Evolutionary conservation across 2,797 vertebrate species (phyloP), one percentile per base, ranked within the genome.

Genomic region (Sebastes minor): DNA sequence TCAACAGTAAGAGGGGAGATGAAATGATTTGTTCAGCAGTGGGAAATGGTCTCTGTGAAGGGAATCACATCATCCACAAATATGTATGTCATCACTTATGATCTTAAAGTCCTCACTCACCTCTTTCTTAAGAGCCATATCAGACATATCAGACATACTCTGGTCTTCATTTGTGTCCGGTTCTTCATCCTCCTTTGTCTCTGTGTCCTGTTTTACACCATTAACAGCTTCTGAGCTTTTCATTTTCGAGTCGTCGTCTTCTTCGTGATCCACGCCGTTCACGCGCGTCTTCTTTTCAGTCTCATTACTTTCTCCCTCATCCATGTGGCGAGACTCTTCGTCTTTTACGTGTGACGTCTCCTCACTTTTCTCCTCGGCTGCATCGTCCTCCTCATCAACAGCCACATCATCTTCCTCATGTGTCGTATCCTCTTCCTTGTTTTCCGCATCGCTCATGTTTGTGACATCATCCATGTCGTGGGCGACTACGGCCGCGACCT

Each of bases 121-220:
- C 95, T 96, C 93, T 92, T 92, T 95, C 73, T 95, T 96, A 3
- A 95, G 20, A 3, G 78, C 74, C 80, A 96, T 18, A 20, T 96
- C 95, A 74, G 95, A 95, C 6, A 93, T n/a, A 81, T 96, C 95
- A 74, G 95, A 95, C 6, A 93, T n/a, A 82, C 89, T 84, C 49
- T 84, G 74, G 4, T 83, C 74, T 28, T 90, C 69, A 20, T 78
- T 72, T 81, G 65, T 18, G 46, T 89, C 86, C 10, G 23, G 13
- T 5, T 84, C 6, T 25, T 14, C 70, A 10, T 86, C 76, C 2
- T 86, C 60, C 11, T 68, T 61, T 8, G 77, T 23, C 23, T 88
- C 59, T 12, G 14, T 25, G 9, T 84, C 65, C 5, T 78, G 52
- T 27, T 27, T 35, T 5, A 77, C 71, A 2, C 91, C 90, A 10